Conservation (phyloP, 1,140 invertebrate species). For the Zaprionus ornatus region DNA sequence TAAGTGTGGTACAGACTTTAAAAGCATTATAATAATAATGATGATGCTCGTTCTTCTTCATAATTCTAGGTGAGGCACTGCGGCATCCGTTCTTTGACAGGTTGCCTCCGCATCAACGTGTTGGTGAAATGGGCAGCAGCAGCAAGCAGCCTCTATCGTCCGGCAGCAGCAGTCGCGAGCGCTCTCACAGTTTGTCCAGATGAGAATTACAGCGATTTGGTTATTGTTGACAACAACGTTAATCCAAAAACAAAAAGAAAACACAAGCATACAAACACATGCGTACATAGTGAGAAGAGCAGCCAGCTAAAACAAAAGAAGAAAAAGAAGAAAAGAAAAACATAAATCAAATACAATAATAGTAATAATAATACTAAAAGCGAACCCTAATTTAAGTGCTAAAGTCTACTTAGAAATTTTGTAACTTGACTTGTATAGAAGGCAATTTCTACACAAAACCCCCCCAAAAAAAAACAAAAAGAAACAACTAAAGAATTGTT, state of each 20-base stretch:
- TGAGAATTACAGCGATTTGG: conserved; percentile 84
- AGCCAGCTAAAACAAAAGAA: conserved; percentile 42
- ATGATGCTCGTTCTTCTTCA: not conserved
- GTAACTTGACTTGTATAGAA: conserved; percentile 76
- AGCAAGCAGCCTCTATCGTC: conserved; percentile 74
- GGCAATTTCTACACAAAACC: conserved; percentile 59
- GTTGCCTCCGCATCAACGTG: conserved; percentile 89
- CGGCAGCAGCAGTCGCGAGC: conserved; percentile 83
- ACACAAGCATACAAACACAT: conserved; percentile 59
- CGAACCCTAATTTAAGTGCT: conserved; percentile 60
- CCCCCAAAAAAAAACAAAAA: not conserved
- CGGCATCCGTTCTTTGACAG: conserved; percentile 97
- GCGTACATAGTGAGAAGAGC: conserved; percentile 35
- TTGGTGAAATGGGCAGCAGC: conserved; percentile 85
- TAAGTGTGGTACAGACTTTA: conserved; percentile 31
- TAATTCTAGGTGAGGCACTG: conserved; percentile 89
- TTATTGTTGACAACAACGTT: conserved; percentile 83
- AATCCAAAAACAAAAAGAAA: conserved; percentile 27
- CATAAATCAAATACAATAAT: conserved; percentile 31
- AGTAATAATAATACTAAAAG: conserved; percentile 36
- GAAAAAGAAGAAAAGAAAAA: conserved; percentile 34
- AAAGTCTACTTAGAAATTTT: conserved; percentile 65
- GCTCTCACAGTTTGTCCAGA: conserved; percentile 83
- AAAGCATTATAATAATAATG: not conserved
- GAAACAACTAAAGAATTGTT: conserved; percentile 29